These are phyloP conservation scores for Coregonus sp. DNA, from an alignment of 2,797 vertebrate genomes.

Conservation along the genomic window DNA sequence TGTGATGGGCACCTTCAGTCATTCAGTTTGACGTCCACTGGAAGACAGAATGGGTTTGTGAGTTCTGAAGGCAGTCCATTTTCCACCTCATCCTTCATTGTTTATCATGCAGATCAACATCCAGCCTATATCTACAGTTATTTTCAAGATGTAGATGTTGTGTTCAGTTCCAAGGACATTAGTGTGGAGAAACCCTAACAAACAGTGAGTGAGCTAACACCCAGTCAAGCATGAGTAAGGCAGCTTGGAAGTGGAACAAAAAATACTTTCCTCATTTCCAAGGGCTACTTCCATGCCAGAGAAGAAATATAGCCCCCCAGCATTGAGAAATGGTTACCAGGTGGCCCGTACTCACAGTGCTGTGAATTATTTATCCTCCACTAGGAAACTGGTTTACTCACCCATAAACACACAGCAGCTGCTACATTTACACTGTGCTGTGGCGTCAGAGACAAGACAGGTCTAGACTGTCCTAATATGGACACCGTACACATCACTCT, in stretches of 20 bases:
- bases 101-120: background rate
- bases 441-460: background rate
- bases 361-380: constrained; percentile 29
- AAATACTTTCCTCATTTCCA: background rate
- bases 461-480: background rate
- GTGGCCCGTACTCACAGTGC: background rate
- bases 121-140: background rate
- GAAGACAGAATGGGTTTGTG: background rate
- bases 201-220: too few species aligned
- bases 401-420: constrained; percentile 4
- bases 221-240: background rate
- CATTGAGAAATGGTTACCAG: constrained; percentile 13
- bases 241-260: background rate
- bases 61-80: background rate
- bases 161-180: background rate
- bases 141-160: background rate
- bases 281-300: background rate
- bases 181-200: background rate
- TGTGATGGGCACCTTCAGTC: background rate
- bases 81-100: too few species aligned
- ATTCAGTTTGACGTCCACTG: background rate
- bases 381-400: constrained; percentile 7
- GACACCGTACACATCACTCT: background rate
- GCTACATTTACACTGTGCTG: background rate
- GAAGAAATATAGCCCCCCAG: background rate